phyloP scores from a whole-genome alignment of 2,113 vertebrate genomes.

The Fukomys damarensis region DNA sequence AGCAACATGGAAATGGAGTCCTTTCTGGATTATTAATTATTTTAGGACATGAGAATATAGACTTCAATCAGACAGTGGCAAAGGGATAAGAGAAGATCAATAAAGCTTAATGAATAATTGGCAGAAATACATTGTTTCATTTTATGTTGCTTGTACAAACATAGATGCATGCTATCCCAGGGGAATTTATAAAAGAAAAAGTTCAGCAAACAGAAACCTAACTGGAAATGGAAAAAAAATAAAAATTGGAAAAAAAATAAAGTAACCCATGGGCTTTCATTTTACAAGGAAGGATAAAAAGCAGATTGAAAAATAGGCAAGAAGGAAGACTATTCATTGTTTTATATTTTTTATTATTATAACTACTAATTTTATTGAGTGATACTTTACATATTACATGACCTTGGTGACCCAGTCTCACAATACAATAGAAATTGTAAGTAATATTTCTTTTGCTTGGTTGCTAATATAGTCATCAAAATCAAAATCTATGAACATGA shows the following conservation, averaged over 20 bases:
- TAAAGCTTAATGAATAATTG: conserved; percentile 1
- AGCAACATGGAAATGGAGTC: not conserved
- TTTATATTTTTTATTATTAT: not conserved
- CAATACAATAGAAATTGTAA: not conserved
- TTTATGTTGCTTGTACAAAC: not conserved
- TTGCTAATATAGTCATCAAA: not conserved
- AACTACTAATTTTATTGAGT: not conserved
- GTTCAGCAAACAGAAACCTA: not conserved
- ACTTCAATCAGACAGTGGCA: not conserved
- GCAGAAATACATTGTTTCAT: conserved; percentile 31
- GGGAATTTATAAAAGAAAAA: not conserved
- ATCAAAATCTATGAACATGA: not conserved
- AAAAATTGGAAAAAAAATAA: not conserved
- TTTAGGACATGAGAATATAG: conserved; percentile 35
- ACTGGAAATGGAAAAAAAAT: not conserved
- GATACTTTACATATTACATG: not conserved
- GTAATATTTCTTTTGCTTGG: not conserved
- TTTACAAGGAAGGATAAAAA: not conserved
- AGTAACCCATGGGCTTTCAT: not conserved
- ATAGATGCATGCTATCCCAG: not conserved
- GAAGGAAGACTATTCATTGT: not conserved
- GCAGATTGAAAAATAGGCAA: not conserved
- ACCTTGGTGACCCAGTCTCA: not conserved
- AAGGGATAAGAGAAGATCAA: not conserved
- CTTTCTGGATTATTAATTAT: conserved; percentile 44